Conservation (phyloP, 1,140 invertebrate genomes). For the Diabrotica undecimpunctata region DNA sequence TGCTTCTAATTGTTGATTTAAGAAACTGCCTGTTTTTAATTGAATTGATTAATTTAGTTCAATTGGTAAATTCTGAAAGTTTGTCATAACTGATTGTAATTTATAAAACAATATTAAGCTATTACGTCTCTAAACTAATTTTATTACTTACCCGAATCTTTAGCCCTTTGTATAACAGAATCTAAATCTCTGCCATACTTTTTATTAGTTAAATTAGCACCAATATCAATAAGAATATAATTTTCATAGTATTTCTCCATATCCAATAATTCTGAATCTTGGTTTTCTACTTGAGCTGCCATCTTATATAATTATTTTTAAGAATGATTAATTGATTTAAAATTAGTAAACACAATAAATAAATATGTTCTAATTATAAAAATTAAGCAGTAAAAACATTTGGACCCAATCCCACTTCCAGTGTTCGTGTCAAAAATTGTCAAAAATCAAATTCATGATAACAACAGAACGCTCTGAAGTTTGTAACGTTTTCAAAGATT, state of each 20-base stretch:
- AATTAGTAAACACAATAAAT: background rate
- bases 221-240: constrained; percentile 88
- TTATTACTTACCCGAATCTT: constrained; percentile 72
- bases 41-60: too few relatives aligned
- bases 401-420: background rate
- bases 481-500: too few relatives aligned
- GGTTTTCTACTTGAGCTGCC: constrained; percentile 18
- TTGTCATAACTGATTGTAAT: too few relatives aligned
- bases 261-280: constrained; percentile 23
- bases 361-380: constrained; percentile 1
- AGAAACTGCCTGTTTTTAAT: too few relatives aligned
- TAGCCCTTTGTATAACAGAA: constrained; percentile 86
- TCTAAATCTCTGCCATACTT: constrained; percentile 90
- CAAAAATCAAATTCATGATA: too few relatives aligned
- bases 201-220: constrained; percentile 93
- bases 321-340: background rate
- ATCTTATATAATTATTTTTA: constrained; percentile 19
- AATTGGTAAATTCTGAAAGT: too few relatives aligned
- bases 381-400: background rate
- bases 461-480: too few relatives aligned
- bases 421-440: background rate
- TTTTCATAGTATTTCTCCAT: constrained; percentile 73
- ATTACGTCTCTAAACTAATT: too few relatives aligned
- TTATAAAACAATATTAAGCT: too few relatives aligned
- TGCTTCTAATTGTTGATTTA: too few relatives aligned